A percentile compares a stretch with the other conserved stretches of the same genome.
These are phyloP conservation scores for Orthonevra nobilis DNA, from an alignment of 2,888 invertebrate genomes.

Conservation along the genomic window DNA sequence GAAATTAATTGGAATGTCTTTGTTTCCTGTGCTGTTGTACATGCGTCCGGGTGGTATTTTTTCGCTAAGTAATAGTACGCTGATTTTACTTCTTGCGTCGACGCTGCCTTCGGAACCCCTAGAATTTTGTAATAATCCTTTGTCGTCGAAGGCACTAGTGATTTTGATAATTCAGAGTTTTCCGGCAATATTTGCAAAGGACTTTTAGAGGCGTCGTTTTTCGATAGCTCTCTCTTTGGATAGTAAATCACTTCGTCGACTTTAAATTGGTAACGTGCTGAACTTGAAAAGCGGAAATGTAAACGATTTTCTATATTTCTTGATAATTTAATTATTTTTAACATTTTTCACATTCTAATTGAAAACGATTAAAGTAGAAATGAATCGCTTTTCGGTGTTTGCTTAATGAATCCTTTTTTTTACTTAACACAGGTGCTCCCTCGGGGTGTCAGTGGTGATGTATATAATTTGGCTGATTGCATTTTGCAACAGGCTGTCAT, in stretches of 20 bases:
- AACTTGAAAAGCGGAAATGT: constrained; percentile 3
- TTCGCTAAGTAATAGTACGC: constrained; percentile 78
- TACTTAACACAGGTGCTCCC: constrained; percentile 83
- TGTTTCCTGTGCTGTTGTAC: constrained; percentile 73
- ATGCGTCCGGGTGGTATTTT: constrained; percentile 78
- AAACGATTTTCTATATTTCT: constrained; percentile 5
- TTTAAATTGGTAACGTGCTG: constrained; percentile 74
- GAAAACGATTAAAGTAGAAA: constrained; percentile 36
- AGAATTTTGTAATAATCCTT: constrained; percentile 77
- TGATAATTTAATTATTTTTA: constrained; percentile 69
- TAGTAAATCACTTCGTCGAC: constrained; percentile 73
- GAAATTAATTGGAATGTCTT: constrained; percentile 91
- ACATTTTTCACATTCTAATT: constrained; percentile 67
- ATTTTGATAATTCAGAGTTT: not conserved
- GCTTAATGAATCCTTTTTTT: no score
- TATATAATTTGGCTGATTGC: constrained; percentile 95
- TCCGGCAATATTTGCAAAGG: not conserved
- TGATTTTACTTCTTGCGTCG: constrained; percentile 75
- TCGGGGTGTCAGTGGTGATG: constrained; percentile 94
- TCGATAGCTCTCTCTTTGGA: constrained; percentile 65
- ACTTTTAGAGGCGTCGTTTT: constrained; percentile 4
- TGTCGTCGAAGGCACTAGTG: constrained; percentile 8
- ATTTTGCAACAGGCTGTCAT: constrained; percentile 96
- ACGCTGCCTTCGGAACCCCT: constrained; percentile 74
- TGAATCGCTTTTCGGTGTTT: constrained; percentile 8